Conservation (phyloP, 35 echinoderm and acorn worm genomes). For the Antedon bifida region DNA sequence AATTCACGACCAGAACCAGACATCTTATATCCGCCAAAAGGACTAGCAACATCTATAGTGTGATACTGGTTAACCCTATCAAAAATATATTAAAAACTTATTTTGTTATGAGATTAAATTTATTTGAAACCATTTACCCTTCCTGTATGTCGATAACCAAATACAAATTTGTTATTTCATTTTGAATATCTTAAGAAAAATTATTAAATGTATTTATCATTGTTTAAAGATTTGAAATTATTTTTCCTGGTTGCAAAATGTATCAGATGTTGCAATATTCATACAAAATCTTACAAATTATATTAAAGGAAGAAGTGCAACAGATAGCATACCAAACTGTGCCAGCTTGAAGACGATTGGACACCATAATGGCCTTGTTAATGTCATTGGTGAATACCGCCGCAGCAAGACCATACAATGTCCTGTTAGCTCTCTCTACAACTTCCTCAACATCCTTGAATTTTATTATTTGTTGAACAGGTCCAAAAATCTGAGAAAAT, state of each 20-base stretch:
- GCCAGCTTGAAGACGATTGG: slow-evolving; percentile 55
- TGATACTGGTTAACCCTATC: not conserved
- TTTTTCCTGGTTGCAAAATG: too few relatives aligned
- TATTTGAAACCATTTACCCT: too few relatives aligned
- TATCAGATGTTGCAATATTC: too few relatives aligned
- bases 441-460: slow-evolving; percentile 57
- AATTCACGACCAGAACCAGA: not conserved
- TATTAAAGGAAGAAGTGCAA: too few relatives aligned
- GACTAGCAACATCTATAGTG: not conserved
- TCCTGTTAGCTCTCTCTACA: slow-evolving; percentile 60
- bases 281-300: too few relatives aligned
- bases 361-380: slow-evolving; percentile 61
- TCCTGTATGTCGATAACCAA: too few relatives aligned
- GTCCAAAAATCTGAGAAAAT: slow-evolving; percentile 66
- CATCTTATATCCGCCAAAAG: slow-evolving; percentile 4
- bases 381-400: slow-evolving; percentile 55
- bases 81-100: too few relatives aligned
- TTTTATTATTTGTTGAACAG: slow-evolving; percentile 76
- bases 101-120: too few relatives aligned
- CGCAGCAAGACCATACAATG: slow-evolving; percentile 57
- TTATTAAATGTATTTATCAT: too few relatives aligned
- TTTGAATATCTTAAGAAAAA: too few relatives aligned
- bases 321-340: slow-evolving; percentile 63
- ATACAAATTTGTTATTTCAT: too few relatives aligned
- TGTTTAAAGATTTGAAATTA: too few relatives aligned